These are phyloP conservation scores for Paratilapia polleni DNA, from an alignment of 2,113 vertebrate species.

Conservation along the genomic window DNA sequence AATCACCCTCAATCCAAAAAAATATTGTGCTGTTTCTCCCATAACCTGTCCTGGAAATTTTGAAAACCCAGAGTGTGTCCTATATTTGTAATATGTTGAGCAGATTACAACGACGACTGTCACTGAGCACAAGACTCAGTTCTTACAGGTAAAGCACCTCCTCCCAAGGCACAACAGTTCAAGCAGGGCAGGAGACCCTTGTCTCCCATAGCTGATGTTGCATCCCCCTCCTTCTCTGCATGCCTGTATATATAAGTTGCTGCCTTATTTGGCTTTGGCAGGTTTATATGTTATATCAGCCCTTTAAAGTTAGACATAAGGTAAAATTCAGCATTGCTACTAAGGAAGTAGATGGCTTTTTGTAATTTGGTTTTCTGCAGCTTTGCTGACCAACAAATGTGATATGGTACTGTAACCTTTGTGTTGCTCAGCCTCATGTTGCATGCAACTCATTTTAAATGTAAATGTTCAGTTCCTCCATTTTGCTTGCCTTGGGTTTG, in stretches of 20 bases:
- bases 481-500: neutral
- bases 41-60: conserved; percentile 58
- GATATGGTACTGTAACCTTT: conserved; percentile 25
- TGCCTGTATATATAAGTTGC: conserved; percentile 40
- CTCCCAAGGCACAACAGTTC: conserved; percentile 20
- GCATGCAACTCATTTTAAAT: conserved; percentile 32
- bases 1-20: conserved; percentile 59
- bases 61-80: conserved; percentile 71
- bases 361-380: neutral
- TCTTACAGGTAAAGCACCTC: conserved; percentile 84
- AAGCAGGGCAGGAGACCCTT: conserved; percentile 20
- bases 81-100: conserved; percentile 87
- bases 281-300: neutral
- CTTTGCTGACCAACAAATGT: conserved; percentile 12
- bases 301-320: neutral
- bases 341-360: neutral
- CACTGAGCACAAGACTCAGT: conserved; percentile 79
- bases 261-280: conserved; percentile 1
- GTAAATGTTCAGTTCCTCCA: neutral
- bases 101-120: conserved; percentile 80
- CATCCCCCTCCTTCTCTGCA: conserved; percentile 37
- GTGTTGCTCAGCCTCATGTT: conserved; percentile 14
- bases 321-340: neutral
- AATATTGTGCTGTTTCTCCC: conserved; percentile 63
- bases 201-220: conserved; percentile 14